Evolutionary conservation across 1,140 invertebrate genomes (phyloP), one percentile per base, ranked within the genome.

Genomic region (Magallana angulata): DNA sequence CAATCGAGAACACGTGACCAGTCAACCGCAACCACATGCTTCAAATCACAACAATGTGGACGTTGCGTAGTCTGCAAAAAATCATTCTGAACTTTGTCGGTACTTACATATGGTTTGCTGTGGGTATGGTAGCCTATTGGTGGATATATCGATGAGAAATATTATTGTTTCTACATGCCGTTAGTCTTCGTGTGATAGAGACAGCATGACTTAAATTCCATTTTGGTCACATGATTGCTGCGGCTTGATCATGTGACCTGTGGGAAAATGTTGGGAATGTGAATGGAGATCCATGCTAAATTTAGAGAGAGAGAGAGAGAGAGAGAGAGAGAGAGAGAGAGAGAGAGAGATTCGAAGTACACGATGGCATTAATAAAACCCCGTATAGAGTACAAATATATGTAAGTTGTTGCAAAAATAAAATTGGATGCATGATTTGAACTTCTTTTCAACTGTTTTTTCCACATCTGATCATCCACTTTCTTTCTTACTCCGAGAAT

Each of bases 161-260:
- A 76, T 76, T 24, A 9, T 36, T 82, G 14, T 57, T 57, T 82
- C 57, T 11, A 82, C 57, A 82, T 57, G 18, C 81, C 81, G 81
- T 82, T 82, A 82, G 18, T 57, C 81, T 56, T 57, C 57, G 81
- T 82, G 81, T 57, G 56, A 57, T 57, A 82, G 56, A 82, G 57
- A 82, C 82, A 86, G 82, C 87, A 89, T 89, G 88, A 84, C 88
- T 89, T 85, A 89, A 89, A 89, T 89, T 89, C 88, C 88, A 89
- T 89, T 71, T 56, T 82, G 76, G 48, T 89, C 88, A 89, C 88
- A 89, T 89, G 88, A 89, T 87, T 76, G 57, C 57, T 82, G 81
- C 18, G 64, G 62, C 18, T 36, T 83, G 87, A 76, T 88, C 87
- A 88, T 88, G 87, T 88, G 87, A 88, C 82, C 64, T 87, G 48